These are phyloP conservation scores for Cantharis lateralis DNA, from an alignment of 2,888 invertebrate species.

Conservation along the genomic window DNA sequence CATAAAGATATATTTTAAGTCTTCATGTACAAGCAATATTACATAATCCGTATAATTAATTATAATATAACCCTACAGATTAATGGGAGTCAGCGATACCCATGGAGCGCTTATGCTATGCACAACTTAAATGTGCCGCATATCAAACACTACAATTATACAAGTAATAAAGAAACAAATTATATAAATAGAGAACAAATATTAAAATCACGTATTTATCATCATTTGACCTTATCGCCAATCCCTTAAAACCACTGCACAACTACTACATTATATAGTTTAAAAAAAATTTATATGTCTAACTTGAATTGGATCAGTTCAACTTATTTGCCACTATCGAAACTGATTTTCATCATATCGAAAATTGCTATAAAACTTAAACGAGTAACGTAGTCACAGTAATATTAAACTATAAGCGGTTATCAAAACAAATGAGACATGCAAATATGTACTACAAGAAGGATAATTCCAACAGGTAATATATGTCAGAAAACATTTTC, in stretches of 20 bases:
- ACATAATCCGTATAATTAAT: slow-evolving; percentile 64
- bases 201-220: slow-evolving; percentile 48
- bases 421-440: slow-evolving; percentile 52
- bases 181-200: slow-evolving; percentile 55
- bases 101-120: slow-evolving; percentile 50
- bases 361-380: slow-evolving; percentile 41
- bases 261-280: slow-evolving; percentile 53
- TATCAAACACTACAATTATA: slow-evolving; percentile 50
- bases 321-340: slow-evolving; percentile 41
- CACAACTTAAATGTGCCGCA: slow-evolving; percentile 44
- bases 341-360: slow-evolving; percentile 42
- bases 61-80: slow-evolving; percentile 53
- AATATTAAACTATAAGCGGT: slow-evolving; percentile 53
- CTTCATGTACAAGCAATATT: slow-evolving; percentile 77
- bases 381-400: slow-evolving; percentile 43
- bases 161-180: slow-evolving; percentile 49
- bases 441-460: slow-evolving; percentile 51
- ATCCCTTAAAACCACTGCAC: slow-evolving; percentile 54
- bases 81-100: slow-evolving; percentile 51
- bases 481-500: slow-evolving; percentile 46
- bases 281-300: slow-evolving; percentile 40
- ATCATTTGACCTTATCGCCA: slow-evolving; percentile 55
- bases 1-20: slow-evolving; percentile 78
- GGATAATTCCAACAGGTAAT: slow-evolving; percentile 41
- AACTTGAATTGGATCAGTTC: slow-evolving; percentile 43